Base-by-base conservation (phyloP, 2,888 invertebrate genomes). In the Aleiodes alternator region DNA sequence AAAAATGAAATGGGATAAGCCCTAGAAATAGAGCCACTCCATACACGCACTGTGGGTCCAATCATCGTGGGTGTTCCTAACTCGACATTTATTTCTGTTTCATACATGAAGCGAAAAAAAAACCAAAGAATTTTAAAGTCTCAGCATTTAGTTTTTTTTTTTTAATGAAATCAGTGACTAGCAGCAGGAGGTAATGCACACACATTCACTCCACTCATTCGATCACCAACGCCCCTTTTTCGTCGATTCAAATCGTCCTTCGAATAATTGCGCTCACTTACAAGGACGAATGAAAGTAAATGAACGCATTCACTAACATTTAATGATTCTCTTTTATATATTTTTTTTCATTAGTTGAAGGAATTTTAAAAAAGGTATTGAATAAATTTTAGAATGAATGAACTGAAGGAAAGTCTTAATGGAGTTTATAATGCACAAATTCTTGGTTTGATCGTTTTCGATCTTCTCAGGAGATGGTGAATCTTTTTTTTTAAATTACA, bases 11-110 rank as follows among this genome's bases (percentile, higher is more conserved):
- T n/a, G 51, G 14, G 14, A 51, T n/a, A 14, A 53, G 16, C 43
- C 31, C 69, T 73, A 38, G 48, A 77, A 77, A 77, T 77, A 73
- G 73, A 73, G 66, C 11, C 72, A n/a, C n/a, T 57, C 11, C 5
- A 56, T 23, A 23, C 8, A 12, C 51, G 14, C 12, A 59, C 11
- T 5, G 2, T 16, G 6, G 53, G 43, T 48, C 43, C 31, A 69
- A 56, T 69, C 73, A 64, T 56, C 31, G 72, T 69, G 77, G 79
- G 77, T 76, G 69, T 73, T 61, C 38, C 48, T 50, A 43, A 23
- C 50, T 1, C 16, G 11, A 12, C 0, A 64, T 48, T 48, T 48
- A 64, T 64, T 64, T 64, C 11, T 48, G 23, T 43, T 16, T 8
- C 43, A 9, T 43, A 16, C 23, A 14, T 48, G 6, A 12, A 34